A percentile compares a stretch with the other conserved stretches of the same genome.
Evolutionary conservation across 1,140 invertebrate genomes (phyloP).

Genomic region (Lordiphosa clarofinis): DNA sequence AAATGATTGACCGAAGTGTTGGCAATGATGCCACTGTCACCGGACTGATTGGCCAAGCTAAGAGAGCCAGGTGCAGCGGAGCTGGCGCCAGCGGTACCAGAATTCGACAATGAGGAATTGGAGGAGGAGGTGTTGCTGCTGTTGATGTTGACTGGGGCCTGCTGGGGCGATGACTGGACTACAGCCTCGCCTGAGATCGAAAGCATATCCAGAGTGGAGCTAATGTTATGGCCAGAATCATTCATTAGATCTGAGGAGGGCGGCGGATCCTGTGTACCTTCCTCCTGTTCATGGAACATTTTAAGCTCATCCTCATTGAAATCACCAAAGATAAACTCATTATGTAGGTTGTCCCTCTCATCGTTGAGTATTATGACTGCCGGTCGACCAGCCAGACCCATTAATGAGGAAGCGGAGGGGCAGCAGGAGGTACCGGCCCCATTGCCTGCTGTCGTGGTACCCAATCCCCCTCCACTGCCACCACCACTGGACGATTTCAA

Average conservation of each 20-base stretch:
- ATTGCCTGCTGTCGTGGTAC: background rate
- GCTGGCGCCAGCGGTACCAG: conserved; percentile 11
- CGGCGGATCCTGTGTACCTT: conserved; percentile 12
- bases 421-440: conserved; percentile 9
- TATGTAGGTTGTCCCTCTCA: conserved; percentile 63
- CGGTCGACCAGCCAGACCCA: conserved; percentile 71
- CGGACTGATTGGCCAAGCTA: conserved; percentile 55
- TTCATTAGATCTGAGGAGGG: conserved; percentile 39
- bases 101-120: conserved; percentile 41
- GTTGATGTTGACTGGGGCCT: conserved; percentile 33
- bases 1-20: conserved; percentile 55
- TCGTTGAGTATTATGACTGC: conserved; percentile 84
- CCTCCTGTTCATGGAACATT: conserved; percentile 60
- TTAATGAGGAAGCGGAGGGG: conserved; percentile 10
- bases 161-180: conserved; percentile 56
- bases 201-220: conserved; percentile 60
- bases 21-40: conserved; percentile 61
- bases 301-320: conserved; percentile 78
- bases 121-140: conserved; percentile 38
- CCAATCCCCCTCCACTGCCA: background rate
- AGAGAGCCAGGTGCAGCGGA: conserved; percentile 13
- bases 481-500: conserved; percentile 7
- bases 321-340: conserved; percentile 77
- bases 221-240: conserved; percentile 62
- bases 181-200: conserved; percentile 56